These are phyloP conservation scores for Elymnias hypermnestra DNA, from an alignment of 1,140 invertebrate species.

Conservation along the genomic window DNA sequence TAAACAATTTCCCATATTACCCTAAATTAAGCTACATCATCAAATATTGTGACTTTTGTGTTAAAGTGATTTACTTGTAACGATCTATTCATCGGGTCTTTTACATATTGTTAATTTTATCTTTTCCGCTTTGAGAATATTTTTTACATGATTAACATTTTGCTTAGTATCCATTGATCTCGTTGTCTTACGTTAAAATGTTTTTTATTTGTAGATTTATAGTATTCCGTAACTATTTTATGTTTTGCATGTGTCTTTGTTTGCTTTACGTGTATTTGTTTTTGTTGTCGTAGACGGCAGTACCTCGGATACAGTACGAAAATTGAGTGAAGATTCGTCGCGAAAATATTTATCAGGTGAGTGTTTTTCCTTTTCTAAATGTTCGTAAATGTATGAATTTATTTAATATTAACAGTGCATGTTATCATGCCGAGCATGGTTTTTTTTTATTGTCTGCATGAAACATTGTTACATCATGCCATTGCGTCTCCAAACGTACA, in stretches of 20 bases:
- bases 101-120: too few species aligned
- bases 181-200: conserved; percentile 8
- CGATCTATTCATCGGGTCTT: too few species aligned
- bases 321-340: conserved; percentile 71
- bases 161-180: conserved; percentile 11
- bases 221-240: conserved; percentile 11
- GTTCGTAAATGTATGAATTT: background rate
- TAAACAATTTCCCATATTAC: too few species aligned
- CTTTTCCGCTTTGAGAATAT: too few species aligned
- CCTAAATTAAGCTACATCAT: too few species aligned
- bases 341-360: conserved; percentile 75
- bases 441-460: conserved; percentile 26
- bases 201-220: conserved; percentile 12
- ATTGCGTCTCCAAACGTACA: conserved; percentile 34
- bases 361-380: conserved; percentile 24
- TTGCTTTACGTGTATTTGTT: conserved; percentile 69
- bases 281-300: conserved; percentile 74
- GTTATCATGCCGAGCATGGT: conserved; percentile 31
- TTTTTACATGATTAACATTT: too few species aligned
- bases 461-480: conserved; percentile 19
- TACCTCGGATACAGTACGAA: conserved; percentile 62
- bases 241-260: conserved; percentile 58
- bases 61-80: too few species aligned
- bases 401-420: conserved; percentile 22
- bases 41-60: too few species aligned